Base-by-base conservation (phyloP, 2,888 invertebrate species). In the Morinoia aosen region DNA sequence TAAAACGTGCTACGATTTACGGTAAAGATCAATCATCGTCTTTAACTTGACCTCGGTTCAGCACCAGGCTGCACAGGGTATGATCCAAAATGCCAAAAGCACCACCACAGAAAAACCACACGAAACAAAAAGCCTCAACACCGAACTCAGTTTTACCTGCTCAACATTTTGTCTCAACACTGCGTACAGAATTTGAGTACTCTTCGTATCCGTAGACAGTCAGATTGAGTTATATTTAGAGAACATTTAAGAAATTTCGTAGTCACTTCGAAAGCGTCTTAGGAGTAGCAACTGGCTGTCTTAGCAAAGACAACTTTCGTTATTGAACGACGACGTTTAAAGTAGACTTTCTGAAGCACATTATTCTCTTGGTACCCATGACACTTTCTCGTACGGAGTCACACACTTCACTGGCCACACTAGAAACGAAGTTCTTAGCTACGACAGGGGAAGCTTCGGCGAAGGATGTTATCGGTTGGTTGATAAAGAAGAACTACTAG, bases 401-500 rank as follows among this genome's bases (percentile, higher is more conserved):
- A 90, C 90, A 93, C 93, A 33, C 57, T 33, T 33, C 93, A 93
- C 93, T 57, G 93, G 12, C 19, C 33, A 76, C n/a, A 93, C 90
- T 48, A 57, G 10, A 33, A 93, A 93, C 57, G 48, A 57, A 93
- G 93, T 57, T 57, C 25, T 48, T 93, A 16, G 93, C 93, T 93
- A 39, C 57, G 93, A 57, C 93, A 93, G n/a, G 48, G 39, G 93
- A 93, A 93, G 57, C 93, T 57, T n/a, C 10, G 93, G 7, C 93
- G 57, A 57, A 33, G 57, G 93, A 93, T 93, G 93, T 57, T 93
- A 93, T 93, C 93, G 56, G 93, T 93, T 93, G 57, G 93, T 93
- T 93, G 93, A 93, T 93, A 93, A 93, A 93, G 93, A 93, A 93
- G 93, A 93, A 93, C 93, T 93, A 57, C 57, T 93, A 56, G 12